Evolutionary conservation across 2,113 vertebrate species (phyloP).

Genomic region (Hymenochirus boettgeri): DNA sequence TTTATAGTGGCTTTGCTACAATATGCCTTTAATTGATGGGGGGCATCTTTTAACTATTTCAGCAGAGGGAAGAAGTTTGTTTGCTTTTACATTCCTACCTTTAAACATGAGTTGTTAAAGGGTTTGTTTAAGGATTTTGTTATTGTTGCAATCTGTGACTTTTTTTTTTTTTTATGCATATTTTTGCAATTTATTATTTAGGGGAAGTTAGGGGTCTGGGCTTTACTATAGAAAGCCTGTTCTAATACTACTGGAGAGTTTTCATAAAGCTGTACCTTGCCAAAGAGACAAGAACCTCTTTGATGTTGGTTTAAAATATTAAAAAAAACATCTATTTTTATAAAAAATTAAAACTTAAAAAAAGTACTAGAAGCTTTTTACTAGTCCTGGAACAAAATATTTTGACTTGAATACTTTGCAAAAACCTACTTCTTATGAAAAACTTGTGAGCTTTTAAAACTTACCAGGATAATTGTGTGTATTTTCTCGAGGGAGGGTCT

Average conservation of each 20-base stretch:
- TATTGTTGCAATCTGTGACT: conserved; percentile 76
- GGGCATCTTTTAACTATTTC: conserved; percentile 82
- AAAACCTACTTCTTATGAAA: conserved; percentile 98
- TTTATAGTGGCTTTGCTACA: conserved; percentile 76
- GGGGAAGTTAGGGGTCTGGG: conserved; percentile 73
- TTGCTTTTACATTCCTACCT: conserved; percentile 79
- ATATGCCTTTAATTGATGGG: conserved; percentile 83
- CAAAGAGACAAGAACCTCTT: conserved; percentile 99
- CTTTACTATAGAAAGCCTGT: conserved; percentile 86
- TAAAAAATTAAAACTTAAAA: conserved; percentile 81
- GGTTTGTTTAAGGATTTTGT: conserved; percentile 56
- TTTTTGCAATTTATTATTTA: too few relatives aligned
- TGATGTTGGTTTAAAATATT: conserved; percentile 88
- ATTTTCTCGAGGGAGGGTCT: conserved; percentile 18
- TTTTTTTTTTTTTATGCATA: conserved; percentile 75
- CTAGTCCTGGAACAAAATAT: conserved; percentile 98
- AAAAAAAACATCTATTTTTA: conserved; percentile 98
- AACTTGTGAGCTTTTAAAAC: conserved; percentile 98
- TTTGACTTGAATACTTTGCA: conserved; percentile 99
- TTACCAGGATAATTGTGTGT: conserved; percentile 88
- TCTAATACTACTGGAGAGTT: conserved; percentile 91
- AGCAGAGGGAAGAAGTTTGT: conserved; percentile 69
- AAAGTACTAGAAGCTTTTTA: conserved; percentile 99
- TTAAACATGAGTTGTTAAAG: conserved; percentile 69
- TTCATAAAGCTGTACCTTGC: conserved; percentile 98